phyloP scores from a whole-genome alignment of 2,797 vertebrate genomes.

The Clarias fuscus region DNA sequence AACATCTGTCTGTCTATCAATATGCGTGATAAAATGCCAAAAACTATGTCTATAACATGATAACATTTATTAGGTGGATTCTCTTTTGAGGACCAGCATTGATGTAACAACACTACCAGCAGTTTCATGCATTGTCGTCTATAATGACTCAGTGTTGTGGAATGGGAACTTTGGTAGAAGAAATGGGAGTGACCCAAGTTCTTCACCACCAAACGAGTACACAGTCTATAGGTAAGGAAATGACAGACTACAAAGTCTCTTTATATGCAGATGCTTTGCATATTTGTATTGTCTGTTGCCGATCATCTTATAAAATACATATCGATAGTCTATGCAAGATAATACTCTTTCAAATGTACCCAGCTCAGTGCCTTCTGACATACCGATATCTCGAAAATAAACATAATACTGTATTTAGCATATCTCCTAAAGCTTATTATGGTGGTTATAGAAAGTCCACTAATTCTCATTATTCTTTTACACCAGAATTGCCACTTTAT shows the following conservation, averaged over 20 bases:
- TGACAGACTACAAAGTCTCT: not conserved
- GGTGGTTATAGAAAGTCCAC: not conserved
- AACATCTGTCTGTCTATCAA: too few species aligned
- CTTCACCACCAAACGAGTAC: constrained; percentile 80
- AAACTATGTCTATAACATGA: not conserved
- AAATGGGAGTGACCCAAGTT: constrained; percentile 81
- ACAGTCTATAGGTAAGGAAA: constrained; percentile 85
- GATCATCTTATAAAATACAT: not conserved
- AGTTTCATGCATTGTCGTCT: constrained; percentile 84
- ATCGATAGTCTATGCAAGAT: not conserved
- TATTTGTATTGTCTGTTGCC: not conserved
- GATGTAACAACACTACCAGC: constrained; percentile 75
- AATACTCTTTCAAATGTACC: not conserved
- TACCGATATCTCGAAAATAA: not conserved
- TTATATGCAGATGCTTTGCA: not conserved
- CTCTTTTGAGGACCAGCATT: constrained; percentile 73
- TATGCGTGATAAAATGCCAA: too few species aligned
- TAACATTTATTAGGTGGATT: constrained; percentile 74
- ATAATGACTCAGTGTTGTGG: constrained; percentile 91
- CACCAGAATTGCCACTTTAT: constrained; percentile 79
- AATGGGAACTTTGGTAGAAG: constrained; percentile 88
- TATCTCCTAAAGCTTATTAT: not conserved
- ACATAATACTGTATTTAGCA: not conserved
- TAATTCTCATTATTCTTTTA: too few species aligned
- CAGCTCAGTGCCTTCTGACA: not conserved